These are phyloP conservation scores for Epizoanthus scotinus DNA, from an alignment of 92 coral and sea anemone genomes.

Conservation along the genomic window DNA sequence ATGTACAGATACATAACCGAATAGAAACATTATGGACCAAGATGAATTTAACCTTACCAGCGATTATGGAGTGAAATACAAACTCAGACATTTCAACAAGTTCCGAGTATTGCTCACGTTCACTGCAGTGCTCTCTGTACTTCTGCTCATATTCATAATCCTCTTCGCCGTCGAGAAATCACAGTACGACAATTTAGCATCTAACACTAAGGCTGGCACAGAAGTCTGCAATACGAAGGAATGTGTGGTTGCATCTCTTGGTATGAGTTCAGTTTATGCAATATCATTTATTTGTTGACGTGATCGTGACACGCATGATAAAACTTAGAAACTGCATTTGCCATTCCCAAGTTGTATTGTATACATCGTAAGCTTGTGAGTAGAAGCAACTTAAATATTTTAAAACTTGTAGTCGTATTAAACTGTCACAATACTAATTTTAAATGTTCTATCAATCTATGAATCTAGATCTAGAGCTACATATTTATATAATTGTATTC, in stretches of 20 bases:
- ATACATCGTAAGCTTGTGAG: no score
- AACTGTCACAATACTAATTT: no score
- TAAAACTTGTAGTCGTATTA: no score
- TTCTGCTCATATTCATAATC: constrained; percentile 31
- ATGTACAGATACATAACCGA: neutral
- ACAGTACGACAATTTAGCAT: neutral
- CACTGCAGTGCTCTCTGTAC: neutral
- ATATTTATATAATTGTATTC: no score
- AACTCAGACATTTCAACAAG: constrained; percentile 53
- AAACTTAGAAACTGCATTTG: no score
- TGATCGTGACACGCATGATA: neutral
- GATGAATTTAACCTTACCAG: neutral
- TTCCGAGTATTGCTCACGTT: constrained; percentile 23
- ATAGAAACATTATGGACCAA: neutral
- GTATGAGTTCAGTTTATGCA: constrained; percentile 8
- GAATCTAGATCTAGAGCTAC: no score
- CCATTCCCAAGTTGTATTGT: no score
- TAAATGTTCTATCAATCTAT: no score
- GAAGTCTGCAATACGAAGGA: constrained; percentile 32
- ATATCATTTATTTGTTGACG: no score
- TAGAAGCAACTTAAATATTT: no score
- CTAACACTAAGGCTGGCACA: neutral
- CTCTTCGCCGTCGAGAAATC: constrained; percentile 37
- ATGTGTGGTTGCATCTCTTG: constrained; percentile 29
- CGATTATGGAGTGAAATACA: constrained; percentile 34